Evolutionary conservation across 2,797 vertebrate genomes (phyloP).

Genomic region (Ataeniobius toweri): DNA sequence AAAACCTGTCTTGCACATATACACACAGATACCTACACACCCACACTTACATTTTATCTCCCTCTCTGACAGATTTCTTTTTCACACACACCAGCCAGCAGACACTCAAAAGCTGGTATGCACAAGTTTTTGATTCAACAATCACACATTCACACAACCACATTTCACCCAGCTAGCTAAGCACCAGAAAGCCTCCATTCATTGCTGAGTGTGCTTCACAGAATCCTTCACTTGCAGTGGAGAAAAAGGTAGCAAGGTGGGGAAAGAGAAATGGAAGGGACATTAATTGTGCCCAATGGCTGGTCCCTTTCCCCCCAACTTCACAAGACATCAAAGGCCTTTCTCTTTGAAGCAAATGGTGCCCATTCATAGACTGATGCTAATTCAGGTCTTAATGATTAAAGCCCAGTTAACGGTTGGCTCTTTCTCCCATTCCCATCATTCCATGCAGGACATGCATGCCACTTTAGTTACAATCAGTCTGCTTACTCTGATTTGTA

Average conservation of each 20-base stretch:
- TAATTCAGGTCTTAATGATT: slow-evolving; percentile 66
- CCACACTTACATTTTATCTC: slow-evolving; percentile 38
- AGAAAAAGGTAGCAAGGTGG: slow-evolving; percentile 44
- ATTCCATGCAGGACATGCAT: slow-evolving; percentile 43
- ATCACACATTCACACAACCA: slow-evolving; percentile 44
- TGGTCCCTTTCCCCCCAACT: slow-evolving; percentile 6
- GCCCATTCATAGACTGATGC: slow-evolving; percentile 57
- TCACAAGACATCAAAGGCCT: slow-evolving; percentile 57
- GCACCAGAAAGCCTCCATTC: slow-evolving; percentile 70
- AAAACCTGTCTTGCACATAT: slow-evolving; percentile 34
- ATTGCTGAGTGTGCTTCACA: slow-evolving; percentile 63
- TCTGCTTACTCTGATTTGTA: not conserved
- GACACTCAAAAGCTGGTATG: slow-evolving; percentile 56
- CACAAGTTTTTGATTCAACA: slow-evolving; percentile 52
- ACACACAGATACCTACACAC: not conserved
- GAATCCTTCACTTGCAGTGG: slow-evolving; percentile 55
- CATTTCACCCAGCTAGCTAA: slow-evolving; percentile 49
- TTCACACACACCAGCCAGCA: slow-evolving; percentile 53
- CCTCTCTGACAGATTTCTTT: slow-evolving; percentile 37
- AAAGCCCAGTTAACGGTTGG: slow-evolving; percentile 43
- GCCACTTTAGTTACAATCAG: slow-evolving; percentile 44
- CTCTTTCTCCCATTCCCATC: slow-evolving; percentile 30
- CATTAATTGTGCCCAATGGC: slow-evolving; percentile 59
- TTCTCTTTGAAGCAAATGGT: slow-evolving; percentile 43
- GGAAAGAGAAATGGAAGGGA: slow-evolving; percentile 41